Conservation (phyloP, 2,888 invertebrate species). For the Plebejus anna region DNA sequence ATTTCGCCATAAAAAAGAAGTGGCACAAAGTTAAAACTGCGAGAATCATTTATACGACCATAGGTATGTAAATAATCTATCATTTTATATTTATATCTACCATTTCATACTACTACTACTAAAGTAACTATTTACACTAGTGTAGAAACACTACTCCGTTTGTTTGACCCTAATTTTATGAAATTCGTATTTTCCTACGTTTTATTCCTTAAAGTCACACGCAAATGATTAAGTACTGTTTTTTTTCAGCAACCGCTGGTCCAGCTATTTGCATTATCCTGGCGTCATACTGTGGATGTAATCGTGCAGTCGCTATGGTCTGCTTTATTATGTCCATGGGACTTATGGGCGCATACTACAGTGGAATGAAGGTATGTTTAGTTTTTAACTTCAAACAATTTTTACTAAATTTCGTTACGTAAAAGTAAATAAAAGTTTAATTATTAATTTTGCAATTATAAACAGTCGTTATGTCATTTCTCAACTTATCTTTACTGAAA, state of each 20-base stretch:
- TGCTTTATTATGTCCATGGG: conserved; percentile 74
- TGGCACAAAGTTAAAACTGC: conserved; percentile 49
- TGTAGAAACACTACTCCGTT: no score
- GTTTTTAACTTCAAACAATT: neutral
- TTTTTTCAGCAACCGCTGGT: conserved; percentile 66
- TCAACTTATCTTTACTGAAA: no score
- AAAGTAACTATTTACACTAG: no score
- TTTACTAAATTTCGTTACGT: no score
- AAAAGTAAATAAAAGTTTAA: no score
- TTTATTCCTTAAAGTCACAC: neutral
- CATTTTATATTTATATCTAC: no score
- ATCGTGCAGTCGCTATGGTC: conserved; percentile 55
- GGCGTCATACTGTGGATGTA: conserved; percentile 74
- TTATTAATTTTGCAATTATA: no score
- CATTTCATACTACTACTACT: no score
- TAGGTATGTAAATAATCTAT: conserved; percentile 47
- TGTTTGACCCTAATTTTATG: no score
- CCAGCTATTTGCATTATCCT: conserved; percentile 57
- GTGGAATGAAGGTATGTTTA: conserved; percentile 74
- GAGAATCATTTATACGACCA: conserved; percentile 58
- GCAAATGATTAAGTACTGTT: neutral
- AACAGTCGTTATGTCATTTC: no score
- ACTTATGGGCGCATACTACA: conserved; percentile 80
- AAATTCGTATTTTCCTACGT: neutral
- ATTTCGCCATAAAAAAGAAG: conserved; percentile 51